These are phyloP conservation scores for Bucco capensis DNA, from an alignment of 2,113 vertebrate genomes.

Conservation along the genomic window DNA sequence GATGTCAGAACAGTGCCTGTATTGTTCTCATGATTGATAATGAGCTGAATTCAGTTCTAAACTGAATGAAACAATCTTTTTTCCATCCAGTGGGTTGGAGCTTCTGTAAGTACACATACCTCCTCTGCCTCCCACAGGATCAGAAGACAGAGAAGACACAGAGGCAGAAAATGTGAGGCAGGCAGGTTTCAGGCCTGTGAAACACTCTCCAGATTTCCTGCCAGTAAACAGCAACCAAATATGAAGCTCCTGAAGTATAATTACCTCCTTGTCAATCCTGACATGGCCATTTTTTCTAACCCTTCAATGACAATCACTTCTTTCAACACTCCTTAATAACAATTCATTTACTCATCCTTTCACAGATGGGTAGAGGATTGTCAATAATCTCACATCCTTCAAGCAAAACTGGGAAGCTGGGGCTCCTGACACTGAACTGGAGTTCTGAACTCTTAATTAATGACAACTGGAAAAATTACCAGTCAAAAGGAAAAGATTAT, in stretches of 20 bases:
- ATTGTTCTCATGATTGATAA: not conserved
- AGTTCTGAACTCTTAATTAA: not conserved
- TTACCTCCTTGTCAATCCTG: slow-evolving; percentile 54
- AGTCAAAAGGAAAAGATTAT: not conserved
- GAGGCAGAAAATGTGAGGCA: not conserved
- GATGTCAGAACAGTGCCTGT: not conserved
- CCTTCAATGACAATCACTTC: slow-evolving; percentile 61
- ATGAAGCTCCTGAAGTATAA: slow-evolving; percentile 26
- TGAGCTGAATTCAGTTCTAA: not conserved
- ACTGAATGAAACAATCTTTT: not conserved
- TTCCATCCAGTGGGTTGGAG: not conserved
- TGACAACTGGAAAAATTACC: not conserved
- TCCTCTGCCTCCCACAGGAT: not conserved
- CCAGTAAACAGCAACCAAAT: slow-evolving; percentile 55
- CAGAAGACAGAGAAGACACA: not conserved
- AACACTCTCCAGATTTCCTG: slow-evolving; percentile 30
- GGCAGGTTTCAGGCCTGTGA: not conserved
- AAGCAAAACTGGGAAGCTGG: not conserved
- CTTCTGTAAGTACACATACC: not conserved
- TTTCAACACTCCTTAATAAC: slow-evolving; percentile 61
- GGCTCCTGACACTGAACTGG: not conserved
- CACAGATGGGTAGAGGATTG: not conserved
- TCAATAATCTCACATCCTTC: slow-evolving; percentile 27
- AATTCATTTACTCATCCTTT: slow-evolving; percentile 63
- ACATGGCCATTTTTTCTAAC: slow-evolving; percentile 53